Base-by-base conservation (phyloP, 1,140 invertebrate species). In the Atta texana region DNA sequence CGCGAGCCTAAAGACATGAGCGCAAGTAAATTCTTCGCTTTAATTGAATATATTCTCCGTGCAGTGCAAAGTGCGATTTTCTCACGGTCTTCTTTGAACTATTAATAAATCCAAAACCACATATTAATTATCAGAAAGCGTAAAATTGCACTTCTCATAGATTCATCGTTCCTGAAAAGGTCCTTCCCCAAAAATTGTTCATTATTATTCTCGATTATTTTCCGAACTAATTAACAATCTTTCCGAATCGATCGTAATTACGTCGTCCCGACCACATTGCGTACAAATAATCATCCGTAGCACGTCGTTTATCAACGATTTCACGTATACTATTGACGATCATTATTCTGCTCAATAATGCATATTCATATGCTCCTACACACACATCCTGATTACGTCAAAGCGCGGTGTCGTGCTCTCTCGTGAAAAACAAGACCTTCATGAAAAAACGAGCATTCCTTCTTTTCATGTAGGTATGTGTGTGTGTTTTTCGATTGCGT, bases 271-370 rank as follows among this genome's bases (percentile, higher is more conserved):
- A 53, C 34, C 5, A 21, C 14, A 49, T 71, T 16, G 16, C 66
- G 14, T 72, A 71, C 10, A 63, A 81, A 71, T 63, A 84, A 84
- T 75, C 53, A 2, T 31, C 53, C 28, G 14, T 4, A 5, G 44
- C 55, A 14, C 18, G 51, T 53, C 44, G 61, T 81, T 81, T 57
- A 72, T 72, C 78, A 59, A 81, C 16, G 68, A 72, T 61, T 63
- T 21, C 57, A 59, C 18, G 18, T 61, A 49, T 3, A 18, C 7
- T n/a, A n/a, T 74, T 21, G 66, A 57, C 12, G 55, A 44, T 75
- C 39, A 84, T 84, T 84, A 74, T 75, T 75, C 39, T 61, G 55
- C 44, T 84, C 55, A 84, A 84, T 84, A 84, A 84, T 84, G 69
- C 44, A 84, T 75, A 75, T 75, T 68, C 80, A 84, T 75, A 75